These are phyloP conservation scores for Apteryx owenii DNA, from an alignment of 2,113 vertebrate species.

Conservation along the genomic window DNA sequence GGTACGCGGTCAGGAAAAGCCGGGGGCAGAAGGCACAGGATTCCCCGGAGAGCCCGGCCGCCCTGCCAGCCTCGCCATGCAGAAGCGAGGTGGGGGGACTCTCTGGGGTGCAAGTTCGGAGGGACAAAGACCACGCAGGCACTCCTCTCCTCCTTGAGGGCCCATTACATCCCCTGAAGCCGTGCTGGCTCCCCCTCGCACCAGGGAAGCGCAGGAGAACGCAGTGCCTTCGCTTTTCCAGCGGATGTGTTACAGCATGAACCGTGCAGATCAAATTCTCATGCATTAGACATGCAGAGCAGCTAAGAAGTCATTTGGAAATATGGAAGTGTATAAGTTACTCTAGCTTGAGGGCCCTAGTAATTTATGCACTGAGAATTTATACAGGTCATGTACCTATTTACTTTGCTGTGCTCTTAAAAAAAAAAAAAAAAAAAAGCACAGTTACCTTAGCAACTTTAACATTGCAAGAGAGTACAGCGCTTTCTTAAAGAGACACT, in stretches of 20 bases:
- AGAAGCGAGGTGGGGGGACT: not conserved
- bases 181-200: not conserved
- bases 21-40: not conserved
- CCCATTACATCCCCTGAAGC: not conserved
- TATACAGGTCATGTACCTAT: conserved; percentile 77
- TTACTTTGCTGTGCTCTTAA: conserved; percentile 65
- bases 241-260: not conserved
- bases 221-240: not conserved
- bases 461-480: conserved; percentile 34
- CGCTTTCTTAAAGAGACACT: conserved; percentile 65
- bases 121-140: not conserved
- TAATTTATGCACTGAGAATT: conserved; percentile 74
- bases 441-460: conserved; percentile 77
- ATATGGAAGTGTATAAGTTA: conserved; percentile 37
- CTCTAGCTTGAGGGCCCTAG: conserved; percentile 54
- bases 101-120: not conserved
- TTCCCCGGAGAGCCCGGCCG: not conserved
- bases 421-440: conserved; percentile 41
- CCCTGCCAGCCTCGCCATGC: not conserved
- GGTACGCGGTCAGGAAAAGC: not conserved
- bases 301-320: conserved; percentile 56
- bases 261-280: not conserved
- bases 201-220: not conserved
- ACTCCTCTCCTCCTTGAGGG: not conserved
- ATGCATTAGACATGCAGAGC: not conserved